Base-by-base conservation (phyloP, 2,113 vertebrate species). In the Scopus umbretta region DNA sequence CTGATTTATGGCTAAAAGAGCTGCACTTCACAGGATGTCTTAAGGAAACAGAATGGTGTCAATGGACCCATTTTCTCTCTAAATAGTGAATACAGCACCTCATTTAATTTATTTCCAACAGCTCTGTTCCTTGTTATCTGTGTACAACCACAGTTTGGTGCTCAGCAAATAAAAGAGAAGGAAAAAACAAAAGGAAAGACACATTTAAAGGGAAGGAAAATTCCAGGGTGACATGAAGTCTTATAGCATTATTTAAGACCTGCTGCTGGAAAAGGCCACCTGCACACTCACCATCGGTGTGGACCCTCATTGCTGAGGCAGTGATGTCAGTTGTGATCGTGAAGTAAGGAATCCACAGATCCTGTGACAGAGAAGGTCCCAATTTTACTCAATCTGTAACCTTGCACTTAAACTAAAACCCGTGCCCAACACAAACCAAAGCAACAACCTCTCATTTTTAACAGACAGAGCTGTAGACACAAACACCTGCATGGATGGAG, bases 331-430 rank as follows among this genome's bases (percentile, higher is more conserved):
- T 99, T 38, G 99, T 99, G 92, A 99, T 98, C 58, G 98, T 98
- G 90, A 99, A 99, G 93, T 99, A 99, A 1, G 99, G 98, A 92
- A 99, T 97, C 99, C 99, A 99, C 86, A 99, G 98, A 93, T 99
- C 99, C 99, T 99, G 94, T 81, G 72, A 70, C 38, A 94, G 9
- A 95, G 65, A 38, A 87, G 45, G 23, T 9, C 29, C 25, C 47
- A 14, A 0, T 11, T 78, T 92, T 12, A 88, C 34, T 30, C 7
- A 20, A 81, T 18, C 52, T 38, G 25, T n/a, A 47, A 62, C 62
- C 22, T 25, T 26, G 26, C 26, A 16, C 34, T 56, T 34, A 17
- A 68, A 55, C 25, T 32, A 42, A 66, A 42, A 16, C 32, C 62
- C 27, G 5, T 9, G 13, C 45, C 71, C 59, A 65, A 32, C 36